Base-by-base conservation (phyloP, 2,113 vertebrate genomes). In the Ochotona princeps region DNA sequence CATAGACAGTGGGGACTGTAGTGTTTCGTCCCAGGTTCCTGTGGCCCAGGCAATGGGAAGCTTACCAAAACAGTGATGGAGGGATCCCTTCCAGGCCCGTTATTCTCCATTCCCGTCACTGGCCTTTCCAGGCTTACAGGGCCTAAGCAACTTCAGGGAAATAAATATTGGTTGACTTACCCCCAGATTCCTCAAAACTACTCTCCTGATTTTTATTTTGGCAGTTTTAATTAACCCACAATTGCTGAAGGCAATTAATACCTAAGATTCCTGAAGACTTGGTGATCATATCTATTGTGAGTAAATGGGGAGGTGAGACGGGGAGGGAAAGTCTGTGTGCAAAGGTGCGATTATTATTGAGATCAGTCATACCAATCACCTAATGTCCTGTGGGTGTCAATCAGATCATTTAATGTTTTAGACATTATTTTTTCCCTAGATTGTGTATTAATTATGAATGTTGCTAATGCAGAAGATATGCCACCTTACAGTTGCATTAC, bases 321-420 rank as follows among this genome's bases (percentile, higher is more conserved):
- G 21, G n/a, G 7, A 57, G 30, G 28, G 18, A 2, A 11, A 20
- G 6, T 47, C 10, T 87, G 28, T 67, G 35, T 91, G 49, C 30
- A 83, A 66, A 93, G 47, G 7, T 54, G 3, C 54, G 80, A 8
- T 66, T 74, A 38, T 72, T 30, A 82, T 35, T 32, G 70, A 90
- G 44, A 85, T 49, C 21, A 79, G 20, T 86, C 25, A 51, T 28
- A 82, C 49, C 26, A 61, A 44, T 79, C 90, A 63, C 82, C 61
- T 93, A 84, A 94, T 57, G 54, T 74, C 60, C 28, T 92, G 25
- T 51, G 73, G 57, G 25, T 88, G 86, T 92, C 47, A 70, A 92
- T 69, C 51, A 47, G 54, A 87, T 81, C 30, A 92, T 54, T 94
- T 91, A 70, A 70, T 89, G 35, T 92, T 81, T 86, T 93, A 75